Base-by-base conservation (phyloP, 92 coral and sea anemone species). In the Porites evermanni region DNA sequence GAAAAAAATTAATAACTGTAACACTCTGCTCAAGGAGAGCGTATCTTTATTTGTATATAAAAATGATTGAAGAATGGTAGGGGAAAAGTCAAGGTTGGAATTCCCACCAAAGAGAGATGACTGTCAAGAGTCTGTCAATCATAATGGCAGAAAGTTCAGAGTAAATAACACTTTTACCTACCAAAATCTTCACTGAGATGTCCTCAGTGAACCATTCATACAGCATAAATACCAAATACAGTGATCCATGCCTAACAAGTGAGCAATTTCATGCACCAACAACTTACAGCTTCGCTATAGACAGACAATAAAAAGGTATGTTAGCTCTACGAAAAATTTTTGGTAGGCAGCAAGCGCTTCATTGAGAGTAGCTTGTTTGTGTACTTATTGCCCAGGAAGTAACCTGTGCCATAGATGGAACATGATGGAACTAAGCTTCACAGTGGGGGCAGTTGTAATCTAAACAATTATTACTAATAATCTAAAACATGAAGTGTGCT, bases 141-240 rank as follows among this genome's bases (percentile, higher is more conserved):
- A 38, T 38, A 38, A 38, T 38, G 47, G 47, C 47, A 38, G 47
- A 38, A 38, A 38, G 47, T 38, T 38, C 47, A 38, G 47, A 38
- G 47, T 38, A 38, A 38, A 38, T 0, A 38, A 38, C 47, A 38
- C 47, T 12, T 26, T 18, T 52, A 86, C 91, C 61, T 80, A 92
- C 95, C 81, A 64, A 92, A 92, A 54, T 92, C 95, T 74, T 92
- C 95, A 61, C 81, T 79, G 58, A 92, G 78, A 78, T 92, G 95
- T 2, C 95, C 95, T n/a, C n/a, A n/a, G n/a, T 7, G 95, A 92
- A 53, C 95, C 95, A 73, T 92, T 92, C 95, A 92, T 92, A 23
- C 95, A 92, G 56, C 95, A 92, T 1, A 89, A 85, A 61, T 78
- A 92, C 93, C 95, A 92, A 76, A 92, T 87, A n/a, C 95, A 92